Evolutionary conservation across 2,888 invertebrate species (phyloP), one percentile per base, ranked within the genome.

Genomic region (Clivina fossor): DNA sequence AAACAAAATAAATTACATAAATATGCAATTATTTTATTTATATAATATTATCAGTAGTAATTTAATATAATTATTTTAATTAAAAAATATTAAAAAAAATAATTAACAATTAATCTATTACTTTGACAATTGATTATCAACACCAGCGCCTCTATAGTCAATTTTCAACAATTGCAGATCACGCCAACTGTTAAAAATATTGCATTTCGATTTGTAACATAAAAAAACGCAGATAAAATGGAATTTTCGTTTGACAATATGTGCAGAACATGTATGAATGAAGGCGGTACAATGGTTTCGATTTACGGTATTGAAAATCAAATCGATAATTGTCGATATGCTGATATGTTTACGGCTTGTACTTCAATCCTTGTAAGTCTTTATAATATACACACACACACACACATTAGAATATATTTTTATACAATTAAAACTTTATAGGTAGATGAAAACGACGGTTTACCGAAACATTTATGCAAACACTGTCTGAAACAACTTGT

Each of bases 361-460:
- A 43, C 54, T 5, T 26, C 43, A 7, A 26, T 55, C 9, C 41
- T 44, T 20, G 48, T 58, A 47, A 46, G 11, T 22, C 19, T 8
- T 35, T 8, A 13, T 8, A 13, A 13, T 35, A 13, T 35, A 13
- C 15, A 35, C 15, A 2, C 2, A 35, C 7, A 35, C 7, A 35
- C 2, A 35, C 15, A n/a, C n/a, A n/a, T n/a, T n/a, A n/a, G n/a
- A n/a, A 37, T n/a, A 24, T 18, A 40, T 4, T 4, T n/a, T 26
- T n/a, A 7, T 24, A 26, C 2, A 47, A 5, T 19, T n/a, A 38
- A 48, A 20, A 43, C 7, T 44, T 48, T 56, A 9, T 40, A 68
- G 63, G 68, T 72, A 26, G 64, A 64, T 19, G 40, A 20, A 22
- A 32, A 58, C n/a, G 63, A 63, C 46, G 62, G 60, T 5, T 43